A percentile compares a stretch with the other conserved stretches of the same genome.
These are phyloP conservation scores for Trachythela sp. DNA, from an alignment of 64 coral and sea anemone genomes.

Conservation along the genomic window DNA sequence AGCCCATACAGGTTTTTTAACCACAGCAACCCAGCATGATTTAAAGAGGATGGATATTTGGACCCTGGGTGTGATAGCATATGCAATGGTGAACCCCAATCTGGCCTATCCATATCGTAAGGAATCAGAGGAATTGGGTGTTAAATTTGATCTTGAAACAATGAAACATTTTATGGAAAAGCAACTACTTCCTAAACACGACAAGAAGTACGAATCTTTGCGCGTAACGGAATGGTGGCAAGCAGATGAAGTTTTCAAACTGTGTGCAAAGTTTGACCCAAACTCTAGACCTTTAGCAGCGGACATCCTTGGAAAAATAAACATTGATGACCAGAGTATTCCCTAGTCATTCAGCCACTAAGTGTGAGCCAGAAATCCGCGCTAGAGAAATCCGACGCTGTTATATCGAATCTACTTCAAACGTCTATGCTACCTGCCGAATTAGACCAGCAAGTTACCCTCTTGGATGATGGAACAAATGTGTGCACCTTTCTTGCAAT, in stretches of 20 bases:
- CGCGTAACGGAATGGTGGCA: not conserved
- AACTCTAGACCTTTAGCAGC: not conserved
- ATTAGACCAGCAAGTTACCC: not conserved
- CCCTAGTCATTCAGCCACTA: not conserved
- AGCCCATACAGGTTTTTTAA: not conserved
- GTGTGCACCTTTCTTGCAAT: not conserved
- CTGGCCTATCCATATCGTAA: not conserved
- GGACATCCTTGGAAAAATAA: not conserved
- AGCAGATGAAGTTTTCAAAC: not conserved
- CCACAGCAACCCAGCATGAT: not conserved
- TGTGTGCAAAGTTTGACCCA: not conserved
- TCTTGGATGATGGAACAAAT: not conserved
- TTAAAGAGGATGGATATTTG: conserved; percentile 53
- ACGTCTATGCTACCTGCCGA: not conserved
- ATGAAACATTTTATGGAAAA: not conserved
- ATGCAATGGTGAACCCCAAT: not conserved
- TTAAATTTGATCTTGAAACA: not conserved
- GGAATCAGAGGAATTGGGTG: not conserved
- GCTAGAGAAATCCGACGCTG: not conserved
- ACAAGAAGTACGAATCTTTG: not conserved
- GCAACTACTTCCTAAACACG: not conserved
- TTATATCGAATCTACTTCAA: not conserved
- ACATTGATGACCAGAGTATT: not conserved
- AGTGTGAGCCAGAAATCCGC: not conserved
- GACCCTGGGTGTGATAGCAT: conserved; percentile 21